Evolutionary conservation across 2,113 vertebrate species (phyloP).

Genomic region (Gracilinanus agilis): DNA sequence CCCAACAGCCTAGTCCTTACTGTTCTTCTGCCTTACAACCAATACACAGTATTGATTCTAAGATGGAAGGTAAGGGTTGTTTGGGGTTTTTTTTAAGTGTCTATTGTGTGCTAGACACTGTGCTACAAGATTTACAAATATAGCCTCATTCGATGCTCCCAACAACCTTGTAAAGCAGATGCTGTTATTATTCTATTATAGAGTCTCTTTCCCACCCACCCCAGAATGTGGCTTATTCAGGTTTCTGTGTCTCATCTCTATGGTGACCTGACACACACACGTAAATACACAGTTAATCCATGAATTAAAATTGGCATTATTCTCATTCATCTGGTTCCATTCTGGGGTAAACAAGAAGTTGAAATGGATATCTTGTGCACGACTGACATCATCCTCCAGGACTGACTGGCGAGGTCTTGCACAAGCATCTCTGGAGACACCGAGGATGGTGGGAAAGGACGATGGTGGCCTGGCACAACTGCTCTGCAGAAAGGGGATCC

Average conservation of each 20-base stretch:
- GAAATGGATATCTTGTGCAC: conserved; percentile 49
- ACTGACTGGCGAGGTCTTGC: conserved; percentile 46
- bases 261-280: neutral
- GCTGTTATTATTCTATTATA: no score
- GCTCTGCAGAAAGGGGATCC: conserved; percentile 28
- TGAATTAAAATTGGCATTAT: neutral
- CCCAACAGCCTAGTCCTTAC: no score
- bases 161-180: neutral
- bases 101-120: neutral
- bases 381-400: conserved; percentile 51
- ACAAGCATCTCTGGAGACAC: conserved; percentile 38
- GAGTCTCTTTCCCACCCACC: neutral
- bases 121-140: conserved; percentile 1
- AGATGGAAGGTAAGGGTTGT: no score
- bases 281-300: conserved; percentile 26
- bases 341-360: conserved; percentile 59
- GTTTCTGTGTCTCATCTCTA: neutral
- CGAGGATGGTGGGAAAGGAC: conserved; percentile 1
- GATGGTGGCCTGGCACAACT: conserved; percentile 55
- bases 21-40: no score
- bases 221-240: neutral
- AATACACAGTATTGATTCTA: no score
- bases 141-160: neutral
- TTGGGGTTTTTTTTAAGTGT: neutral
- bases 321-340: conserved; percentile 58